Conservation (phyloP, 2,888 invertebrate species). For the Apamea sordens region DNA sequence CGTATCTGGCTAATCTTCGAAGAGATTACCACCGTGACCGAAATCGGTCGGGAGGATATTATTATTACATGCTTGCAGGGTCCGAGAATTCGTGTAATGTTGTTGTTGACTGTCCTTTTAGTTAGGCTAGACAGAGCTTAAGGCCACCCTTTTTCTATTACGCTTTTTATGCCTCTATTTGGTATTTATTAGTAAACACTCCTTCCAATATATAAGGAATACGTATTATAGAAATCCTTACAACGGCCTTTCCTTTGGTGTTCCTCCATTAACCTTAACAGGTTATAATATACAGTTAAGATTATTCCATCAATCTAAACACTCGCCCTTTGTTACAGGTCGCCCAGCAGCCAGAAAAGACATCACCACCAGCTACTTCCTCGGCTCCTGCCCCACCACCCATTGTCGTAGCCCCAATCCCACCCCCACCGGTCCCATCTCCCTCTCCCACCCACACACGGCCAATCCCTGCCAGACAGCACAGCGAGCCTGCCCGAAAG, state of each 20-base stretch:
- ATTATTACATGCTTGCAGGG: too few relatives aligned
- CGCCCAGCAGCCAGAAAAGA: constrained; percentile 53
- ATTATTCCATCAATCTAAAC: neutral
- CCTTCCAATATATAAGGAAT: too few relatives aligned
- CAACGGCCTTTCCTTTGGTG: too few relatives aligned
- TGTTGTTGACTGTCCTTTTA: too few relatives aligned
- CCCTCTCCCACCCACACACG: constrained; percentile 8
- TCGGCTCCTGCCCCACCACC: constrained; percentile 22
- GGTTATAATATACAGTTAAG: neutral
- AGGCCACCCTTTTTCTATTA: neutral
- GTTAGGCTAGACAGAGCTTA: neutral
- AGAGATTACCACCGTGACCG: too few relatives aligned
- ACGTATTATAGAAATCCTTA: too few relatives aligned
- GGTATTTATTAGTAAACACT: neutral
- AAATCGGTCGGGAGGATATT: too few relatives aligned
- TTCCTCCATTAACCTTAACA: too few relatives aligned
- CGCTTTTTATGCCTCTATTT: neutral
- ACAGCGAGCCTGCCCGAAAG: constrained; percentile 35
- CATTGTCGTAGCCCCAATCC: constrained; percentile 21
- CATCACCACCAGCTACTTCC: constrained; percentile 35
- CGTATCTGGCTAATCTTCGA: too few relatives aligned
- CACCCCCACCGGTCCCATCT: constrained; percentile 28
- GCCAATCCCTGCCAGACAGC: constrained; percentile 22
- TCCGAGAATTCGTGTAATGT: too few relatives aligned
- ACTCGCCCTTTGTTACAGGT: constrained; percentile 41